A percentile compares a stretch with the other conserved stretches of the same genome.
Conservation (phyloP, 2,797 vertebrate species). For the Lacerta bilineata region DNA sequence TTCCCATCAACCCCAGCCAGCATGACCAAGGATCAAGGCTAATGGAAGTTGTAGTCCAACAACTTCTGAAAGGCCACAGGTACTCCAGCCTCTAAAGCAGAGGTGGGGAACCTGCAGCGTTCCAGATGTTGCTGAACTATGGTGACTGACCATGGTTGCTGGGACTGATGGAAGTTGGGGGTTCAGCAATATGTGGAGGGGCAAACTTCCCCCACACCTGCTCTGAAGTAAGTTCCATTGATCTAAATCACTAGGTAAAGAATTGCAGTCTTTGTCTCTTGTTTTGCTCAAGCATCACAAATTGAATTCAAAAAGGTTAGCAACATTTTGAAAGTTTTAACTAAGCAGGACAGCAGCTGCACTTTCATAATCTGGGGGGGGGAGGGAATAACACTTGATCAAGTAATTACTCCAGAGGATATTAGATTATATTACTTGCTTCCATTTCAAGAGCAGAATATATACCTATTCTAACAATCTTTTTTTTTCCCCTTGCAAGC, state of each 20-base stretch:
- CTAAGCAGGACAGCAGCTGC: constrained; percentile 80
- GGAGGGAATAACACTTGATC: constrained; percentile 71
- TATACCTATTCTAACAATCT: constrained; percentile 57
- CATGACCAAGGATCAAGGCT: neutral
- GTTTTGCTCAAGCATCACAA: no score
- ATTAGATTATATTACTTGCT: constrained; percentile 68
- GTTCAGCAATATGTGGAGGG: no score
- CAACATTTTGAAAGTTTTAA: constrained; percentile 71
- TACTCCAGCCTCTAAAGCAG: no score
- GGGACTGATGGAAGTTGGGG: no score
- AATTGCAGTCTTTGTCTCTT: neutral
- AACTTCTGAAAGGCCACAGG: no score
- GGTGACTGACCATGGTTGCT: no score
- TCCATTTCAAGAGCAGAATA: constrained; percentile 64
- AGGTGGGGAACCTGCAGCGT: neutral
- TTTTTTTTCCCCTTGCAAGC: constrained; percentile 48
- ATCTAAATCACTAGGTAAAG: neutral
- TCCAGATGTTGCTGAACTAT: no score
- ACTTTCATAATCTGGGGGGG: constrained; percentile 75
- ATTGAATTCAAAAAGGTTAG: constrained; percentile 80
- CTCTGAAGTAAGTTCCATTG: neutral
- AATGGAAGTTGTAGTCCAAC: neutral
- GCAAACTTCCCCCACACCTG: no score
- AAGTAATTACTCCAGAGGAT: constrained; percentile 77
- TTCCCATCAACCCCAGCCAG: neutral